Conservation (phyloP, 2,113 vertebrate genomes). For the Phaethon lepturus region DNA sequence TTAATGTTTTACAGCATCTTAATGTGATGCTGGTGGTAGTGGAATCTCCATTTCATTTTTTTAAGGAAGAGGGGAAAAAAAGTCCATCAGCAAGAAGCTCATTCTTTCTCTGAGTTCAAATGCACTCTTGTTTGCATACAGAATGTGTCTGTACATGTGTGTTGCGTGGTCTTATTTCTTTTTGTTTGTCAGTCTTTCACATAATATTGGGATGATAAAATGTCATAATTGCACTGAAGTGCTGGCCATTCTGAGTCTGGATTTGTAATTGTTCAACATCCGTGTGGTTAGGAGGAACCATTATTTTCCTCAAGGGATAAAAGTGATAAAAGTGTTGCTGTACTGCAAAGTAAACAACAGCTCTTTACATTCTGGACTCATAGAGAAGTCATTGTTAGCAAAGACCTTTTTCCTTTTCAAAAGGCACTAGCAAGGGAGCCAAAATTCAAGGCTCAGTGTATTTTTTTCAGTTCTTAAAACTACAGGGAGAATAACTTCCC, state of each 20-base stretch:
- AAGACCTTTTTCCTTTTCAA: neutral
- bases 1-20: conserved; percentile 76
- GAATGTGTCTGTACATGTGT: neutral
- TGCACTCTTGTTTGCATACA: neutral
- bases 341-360: neutral
- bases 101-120: neutral
- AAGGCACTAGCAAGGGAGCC: neutral
- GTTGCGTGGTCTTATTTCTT: conserved; percentile 7
- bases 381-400: neutral
- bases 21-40: conserved; percentile 31
- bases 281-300: neutral
- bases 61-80: neutral
- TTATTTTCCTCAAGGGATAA: neutral
- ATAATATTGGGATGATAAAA: neutral
- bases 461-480: neutral
- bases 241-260: conserved; percentile 12
- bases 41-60: conserved; percentile 52
- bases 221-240: neutral
- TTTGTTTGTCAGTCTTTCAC: neutral
- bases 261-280: neutral
- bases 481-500: neutral
- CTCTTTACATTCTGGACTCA: neutral
- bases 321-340: conserved; percentile 17
- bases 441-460: neutral
- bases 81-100: neutral